Base-by-base conservation (phyloP, 2,113 vertebrate species). In the Nibea albiflora region DNA sequence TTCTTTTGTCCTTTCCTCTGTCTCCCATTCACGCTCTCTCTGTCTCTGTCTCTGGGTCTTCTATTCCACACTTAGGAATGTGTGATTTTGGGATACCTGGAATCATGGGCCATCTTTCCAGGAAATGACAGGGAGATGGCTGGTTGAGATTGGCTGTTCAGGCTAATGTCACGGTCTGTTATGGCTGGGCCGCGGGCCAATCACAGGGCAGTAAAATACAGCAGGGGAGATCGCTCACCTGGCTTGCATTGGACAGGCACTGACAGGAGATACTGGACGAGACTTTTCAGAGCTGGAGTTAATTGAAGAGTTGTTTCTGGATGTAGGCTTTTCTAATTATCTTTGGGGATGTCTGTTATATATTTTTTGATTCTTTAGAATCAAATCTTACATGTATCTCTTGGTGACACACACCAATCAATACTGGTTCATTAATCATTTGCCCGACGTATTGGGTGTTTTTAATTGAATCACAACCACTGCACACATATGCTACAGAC, bases 401-500 rank as follows among this genome's bases (percentile, higher is more conserved):
- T 94, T 93, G 35, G 54, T 22, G 35, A 93, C 94, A 94, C 92
- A 93, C 92, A 95, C 94, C 95, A 95, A 96, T 96, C 96, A 96
- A 97, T 96, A 96, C 96, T 35, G 8, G 35, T 35, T 9, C 1
- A 39, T 39, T 39, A 39, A 96, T 97, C 95, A 96, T 96, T 96
- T 95, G 94, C 95, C 94, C 92, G 95, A 95, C 95, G 96, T 94
- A 94, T 96, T 93, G 94, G 94, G 95, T 95, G 95, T 96, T 95
- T 95, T 94, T 95, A 95, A 93, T 95, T 94, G 95, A 93, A 53
- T 52, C 42, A n/a, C 49, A 44, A 78, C 73, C 94, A 91, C 94
- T 93, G 93, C 94, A 94, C 94, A 95, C 74, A 80, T 68, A 81
- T 80, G 78, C 75, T 64, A 72, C 68, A 87, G 85, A 86, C 79